Base-by-base conservation (phyloP, 2,797 vertebrate species). In the Schizothorax lantsangensis region DNA sequence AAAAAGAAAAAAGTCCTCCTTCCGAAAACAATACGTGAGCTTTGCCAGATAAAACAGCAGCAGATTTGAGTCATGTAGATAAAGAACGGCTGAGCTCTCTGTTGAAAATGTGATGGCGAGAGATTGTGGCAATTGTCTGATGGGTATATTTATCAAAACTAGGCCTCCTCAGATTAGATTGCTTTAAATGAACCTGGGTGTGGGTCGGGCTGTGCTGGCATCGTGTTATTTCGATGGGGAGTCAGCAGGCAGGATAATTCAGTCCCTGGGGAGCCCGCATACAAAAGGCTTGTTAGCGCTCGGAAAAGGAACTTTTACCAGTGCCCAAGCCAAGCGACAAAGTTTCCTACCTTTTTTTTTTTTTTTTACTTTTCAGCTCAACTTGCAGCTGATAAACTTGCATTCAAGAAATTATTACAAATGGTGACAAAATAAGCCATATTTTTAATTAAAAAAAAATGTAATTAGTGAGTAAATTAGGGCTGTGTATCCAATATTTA, bases 81-180 rank as follows among this genome's bases (percentile, higher is more conserved):
- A 52, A 47, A 10, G 59, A 77, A 33, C 4, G 17, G n/a, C n/a
- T 36, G 23, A 49, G 52, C 52, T n/a, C 52, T 75, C 10, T 36
- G 43, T n/a, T 43, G 38, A 38, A 26, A n/a, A 62, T 54, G 54
- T 47, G 69, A 57, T 64, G 26, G 64, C 8, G 40, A 23, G 79
- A 81, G 80, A 83, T 59, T 79, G 74, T 30, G 12, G 49, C 64
- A 45, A 40, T 38, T 71, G 36, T 21, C 59, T 81, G 57, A 84
- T 84, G 77, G 82, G 21, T 69, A 57, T 84, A 87, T 88, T 88
- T 82, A 88, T 81, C 77, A 77, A 80, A 87, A 74, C 45, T 45
- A 74, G 77, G 15, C 69, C 52, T 79, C 9, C 66, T 68, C 36
- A 80, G 40, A 74, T 81, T 69, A 57, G 43, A 54, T 36, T 2